Evolutionary conservation across 2,113 vertebrate species (phyloP).

Genomic region (Emydura subglobosa): DNA sequence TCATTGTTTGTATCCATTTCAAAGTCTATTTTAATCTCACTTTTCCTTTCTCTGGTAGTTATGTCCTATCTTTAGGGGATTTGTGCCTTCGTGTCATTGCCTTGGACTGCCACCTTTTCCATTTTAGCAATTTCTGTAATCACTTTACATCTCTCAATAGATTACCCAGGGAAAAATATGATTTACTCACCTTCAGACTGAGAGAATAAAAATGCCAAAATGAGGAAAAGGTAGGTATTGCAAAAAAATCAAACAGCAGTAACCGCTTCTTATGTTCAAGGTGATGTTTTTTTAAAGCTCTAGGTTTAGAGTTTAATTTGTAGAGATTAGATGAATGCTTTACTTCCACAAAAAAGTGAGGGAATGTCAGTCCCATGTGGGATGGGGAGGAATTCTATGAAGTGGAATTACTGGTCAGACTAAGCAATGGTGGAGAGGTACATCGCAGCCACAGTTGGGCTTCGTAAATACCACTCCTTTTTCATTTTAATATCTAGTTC

Average conservation of each 20-base stretch:
- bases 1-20: not conserved
- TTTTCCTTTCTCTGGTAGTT: slow-evolving; percentile 55
- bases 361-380: not conserved
- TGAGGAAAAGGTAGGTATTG: not conserved
- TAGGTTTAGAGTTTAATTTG: not conserved
- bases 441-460: not conserved
- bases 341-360: not conserved
- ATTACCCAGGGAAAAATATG: not conserved
- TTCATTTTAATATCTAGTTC: not conserved
- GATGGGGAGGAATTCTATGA: not conserved
- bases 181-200: slow-evolving; percentile 1
- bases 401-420: not conserved
- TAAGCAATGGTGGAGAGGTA: not conserved
- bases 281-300: slow-evolving; percentile 18
- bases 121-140: slow-evolving; percentile 55
- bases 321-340: not conserved
- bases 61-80: slow-evolving; percentile 24
- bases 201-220: not conserved
- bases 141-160: not conserved
- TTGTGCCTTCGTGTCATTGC: slow-evolving; percentile 5
- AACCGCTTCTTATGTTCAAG: not conserved
- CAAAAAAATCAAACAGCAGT: not conserved
- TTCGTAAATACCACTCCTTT: not conserved
- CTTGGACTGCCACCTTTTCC: slow-evolving; percentile 30
- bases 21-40: not conserved